These are phyloP conservation scores for Spialia ferax DNA, from an alignment of 2,888 invertebrate genomes.

Conservation along the genomic window DNA sequence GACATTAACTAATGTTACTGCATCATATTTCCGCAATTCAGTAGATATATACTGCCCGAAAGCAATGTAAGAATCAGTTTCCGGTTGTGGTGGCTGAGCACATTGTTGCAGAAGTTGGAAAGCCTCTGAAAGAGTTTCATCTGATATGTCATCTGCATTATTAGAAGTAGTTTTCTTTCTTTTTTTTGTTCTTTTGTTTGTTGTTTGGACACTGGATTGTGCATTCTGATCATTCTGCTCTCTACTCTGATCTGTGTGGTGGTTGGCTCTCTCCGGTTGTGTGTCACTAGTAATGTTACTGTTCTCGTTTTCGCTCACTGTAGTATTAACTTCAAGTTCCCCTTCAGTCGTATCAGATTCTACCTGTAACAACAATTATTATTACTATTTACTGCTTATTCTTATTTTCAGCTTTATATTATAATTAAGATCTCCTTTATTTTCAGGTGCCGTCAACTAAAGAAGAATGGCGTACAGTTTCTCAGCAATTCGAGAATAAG, in stretches of 20 bases:
- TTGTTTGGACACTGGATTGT: slow-evolving; percentile 45
- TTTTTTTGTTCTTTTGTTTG: slow-evolving; percentile 44
- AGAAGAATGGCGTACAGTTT: slow-evolving; percentile 52
- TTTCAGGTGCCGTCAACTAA: slow-evolving; percentile 46
- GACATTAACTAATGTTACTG: slow-evolving; percentile 45
- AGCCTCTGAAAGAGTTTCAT: slow-evolving; percentile 50
- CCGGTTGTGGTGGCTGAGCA: slow-evolving; percentile 48
- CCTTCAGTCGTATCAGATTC: slow-evolving; percentile 43
- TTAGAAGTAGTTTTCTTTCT: slow-evolving; percentile 46
- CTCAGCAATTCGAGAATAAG: slow-evolving; percentile 48
- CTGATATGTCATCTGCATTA: slow-evolving; percentile 48
- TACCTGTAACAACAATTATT: slow-evolving; percentile 44
- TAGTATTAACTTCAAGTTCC: slow-evolving; percentile 40
- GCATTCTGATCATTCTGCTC: slow-evolving; percentile 35
- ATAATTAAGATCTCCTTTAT: slow-evolving; percentile 35
- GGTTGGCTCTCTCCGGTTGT: slow-evolving; percentile 43
- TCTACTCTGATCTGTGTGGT: slow-evolving; percentile 41
- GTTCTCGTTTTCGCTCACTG: slow-evolving; percentile 46
- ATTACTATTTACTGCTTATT: slow-evolving; percentile 42
- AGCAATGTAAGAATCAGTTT: slow-evolving; percentile 13
- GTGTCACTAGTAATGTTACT: slow-evolving; percentile 45
- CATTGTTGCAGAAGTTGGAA: slow-evolving; percentile 48
- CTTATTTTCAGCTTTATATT: slow-evolving; percentile 40
- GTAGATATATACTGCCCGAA: slow-evolving; percentile 33
- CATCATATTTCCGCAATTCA: slow-evolving; percentile 49